Base-by-base conservation (phyloP, 35 echinoderm and acorn worm genomes). In the Apostichopus japonicus region DNA sequence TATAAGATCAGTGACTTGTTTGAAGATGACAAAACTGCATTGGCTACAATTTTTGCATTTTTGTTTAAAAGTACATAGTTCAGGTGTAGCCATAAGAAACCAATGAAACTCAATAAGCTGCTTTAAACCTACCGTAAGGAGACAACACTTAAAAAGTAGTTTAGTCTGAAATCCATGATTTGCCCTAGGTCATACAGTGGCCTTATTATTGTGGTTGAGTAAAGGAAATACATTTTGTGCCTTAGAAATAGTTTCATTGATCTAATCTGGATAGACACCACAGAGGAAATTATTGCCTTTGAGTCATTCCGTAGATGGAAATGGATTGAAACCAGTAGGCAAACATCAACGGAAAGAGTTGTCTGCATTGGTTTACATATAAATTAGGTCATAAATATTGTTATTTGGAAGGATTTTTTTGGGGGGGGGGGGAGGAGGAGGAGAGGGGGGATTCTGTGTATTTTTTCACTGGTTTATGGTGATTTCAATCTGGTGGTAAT, bases 241-340 rank as follows among this genome's bases (percentile, higher is more conserved):
- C 81, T 57, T 57, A 84, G 81, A 84, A 84, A 58, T 57, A 57
- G 24, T 56, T 84, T 54, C 81, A 56, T 57, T 84, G 53, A 19
- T 57, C 54, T 57, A 57, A 84, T 57, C 81, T 84, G 22, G 16
- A 58, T n/a, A 84, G 81, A 84, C 81, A 84, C 81, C 8, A 59
- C 17, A 58, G 81, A 58, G 81, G 81, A 84, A 84, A 84, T 84
- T 84, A 84, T 54, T 84, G 54, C 81, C 81, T 57, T 84, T 57
- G 81, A 84, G 81, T 84, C 81, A 84, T 84, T 84, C 56, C 14
- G 54, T 59, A 22, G 54, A 6, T 84, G 54, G 54, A 57, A 84
- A 84, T 57, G 54, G 54, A 84, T 84, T 8, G 54, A 84, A 84
- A 58, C 54, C 57, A 10, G 53, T 55, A 23, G 17, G 71, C 17